phyloP scores from a whole-genome alignment of 2,113 vertebrate genomes.

The Trichomycterus rosablanca region DNA sequence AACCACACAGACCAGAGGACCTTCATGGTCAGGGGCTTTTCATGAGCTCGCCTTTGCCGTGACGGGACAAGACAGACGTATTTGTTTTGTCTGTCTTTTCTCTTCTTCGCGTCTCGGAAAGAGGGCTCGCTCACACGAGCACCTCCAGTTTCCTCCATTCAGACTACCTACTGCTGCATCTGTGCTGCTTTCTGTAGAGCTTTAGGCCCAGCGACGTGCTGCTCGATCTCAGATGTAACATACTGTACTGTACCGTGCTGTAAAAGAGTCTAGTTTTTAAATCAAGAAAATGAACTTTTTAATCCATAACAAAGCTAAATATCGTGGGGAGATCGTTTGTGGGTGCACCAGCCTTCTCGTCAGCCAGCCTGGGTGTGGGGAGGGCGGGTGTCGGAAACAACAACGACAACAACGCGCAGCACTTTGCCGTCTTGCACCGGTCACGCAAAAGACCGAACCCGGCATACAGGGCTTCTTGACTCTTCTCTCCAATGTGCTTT shows the following conservation, averaged over 20 bases:
- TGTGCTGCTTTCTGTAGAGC: conserved; percentile 21
- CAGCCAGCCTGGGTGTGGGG: no score
- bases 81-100: background rate
- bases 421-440: conserved; percentile 26
- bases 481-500: conserved; percentile 17
- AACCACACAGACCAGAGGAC: conserved; percentile 48
- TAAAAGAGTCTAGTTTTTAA: background rate
- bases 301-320: no score
- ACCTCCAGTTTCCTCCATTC: background rate
- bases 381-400: no score
- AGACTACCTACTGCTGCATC: conserved; percentile 18
- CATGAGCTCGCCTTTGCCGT: conserved; percentile 52
- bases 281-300: no score
- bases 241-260: background rate
- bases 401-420: no score
- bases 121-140: no score
- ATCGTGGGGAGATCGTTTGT: no score
- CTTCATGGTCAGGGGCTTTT: conserved; percentile 39
- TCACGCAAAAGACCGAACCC: no score
- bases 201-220: conserved; percentile 17
- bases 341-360: conserved; percentile 4
- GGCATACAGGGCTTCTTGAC: conserved; percentile 13
- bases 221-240: conserved; percentile 22
- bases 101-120: no score
- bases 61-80: conserved; percentile 38